phyloP scores from a whole-genome alignment of 2,888 invertebrate species.

The Ochlodes sylvanus region DNA sequence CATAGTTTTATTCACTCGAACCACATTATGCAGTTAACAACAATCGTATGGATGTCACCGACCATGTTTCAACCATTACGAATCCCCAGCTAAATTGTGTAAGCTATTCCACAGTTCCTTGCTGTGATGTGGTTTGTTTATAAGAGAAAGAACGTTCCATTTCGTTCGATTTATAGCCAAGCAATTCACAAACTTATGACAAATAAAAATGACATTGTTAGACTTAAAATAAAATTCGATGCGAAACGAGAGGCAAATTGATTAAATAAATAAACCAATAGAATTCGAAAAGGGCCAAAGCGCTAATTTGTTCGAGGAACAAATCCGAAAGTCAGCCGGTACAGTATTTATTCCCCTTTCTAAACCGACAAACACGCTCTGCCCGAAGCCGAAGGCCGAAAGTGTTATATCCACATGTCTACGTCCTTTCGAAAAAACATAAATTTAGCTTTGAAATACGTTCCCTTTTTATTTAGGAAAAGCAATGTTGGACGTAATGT shows the following conservation, averaged over 20 bases:
- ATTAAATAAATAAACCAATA: conserved; percentile 24
- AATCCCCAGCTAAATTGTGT: too few species aligned
- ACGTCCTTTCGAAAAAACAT: conserved; percentile 50
- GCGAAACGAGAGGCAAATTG: conserved; percentile 5
- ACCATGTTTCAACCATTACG: too few species aligned
- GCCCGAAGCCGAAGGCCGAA: conserved; percentile 48
- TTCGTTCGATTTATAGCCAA: too few species aligned
- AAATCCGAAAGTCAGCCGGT: conserved; percentile 47
- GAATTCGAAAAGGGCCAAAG: conserved; percentile 27
- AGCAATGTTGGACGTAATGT: conserved; percentile 14
- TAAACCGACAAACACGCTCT: conserved; percentile 45
- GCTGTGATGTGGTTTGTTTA: too few species aligned
- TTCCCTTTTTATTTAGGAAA: conserved; percentile 17
- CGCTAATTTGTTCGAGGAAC: conserved; percentile 47
- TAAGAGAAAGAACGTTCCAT: too few species aligned
- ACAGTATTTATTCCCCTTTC: conserved; percentile 50
- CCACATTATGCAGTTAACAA: too few species aligned
- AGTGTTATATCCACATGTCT: conserved; percentile 47
- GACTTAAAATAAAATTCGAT: background rate
- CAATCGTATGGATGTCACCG: too few species aligned
- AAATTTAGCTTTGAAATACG: conserved; percentile 44
- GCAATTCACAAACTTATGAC: too few species aligned
- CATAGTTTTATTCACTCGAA: too few species aligned
- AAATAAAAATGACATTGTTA: too few species aligned
- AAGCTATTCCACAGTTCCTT: too few species aligned